phyloP scores from a whole-genome alignment of 2,888 invertebrate genomes.

The Drosophila fulvimacula region DNA sequence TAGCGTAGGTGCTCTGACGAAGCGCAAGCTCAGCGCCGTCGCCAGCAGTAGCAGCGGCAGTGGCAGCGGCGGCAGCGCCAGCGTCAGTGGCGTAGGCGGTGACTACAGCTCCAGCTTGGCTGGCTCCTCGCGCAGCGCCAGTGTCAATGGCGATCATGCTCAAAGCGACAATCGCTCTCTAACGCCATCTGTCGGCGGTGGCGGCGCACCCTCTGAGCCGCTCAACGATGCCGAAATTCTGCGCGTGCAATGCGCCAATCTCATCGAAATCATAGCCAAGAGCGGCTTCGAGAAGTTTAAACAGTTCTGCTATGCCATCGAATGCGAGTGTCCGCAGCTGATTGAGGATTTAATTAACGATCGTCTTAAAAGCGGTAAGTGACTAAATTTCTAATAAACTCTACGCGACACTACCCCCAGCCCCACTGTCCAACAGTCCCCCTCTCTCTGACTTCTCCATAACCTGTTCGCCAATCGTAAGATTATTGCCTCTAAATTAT shows the following conservation, averaged over 20 bases:
- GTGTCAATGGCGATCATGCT: conserved; percentile 81
- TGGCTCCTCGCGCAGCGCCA: conserved; percentile 80
- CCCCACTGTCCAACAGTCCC: neutral
- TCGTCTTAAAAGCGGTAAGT: conserved; percentile 85
- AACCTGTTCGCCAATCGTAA: conserved; percentile 62
- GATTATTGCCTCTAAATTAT: conserved; percentile 71
- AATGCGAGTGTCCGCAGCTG: conserved; percentile 88
- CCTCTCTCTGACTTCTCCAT: no score
- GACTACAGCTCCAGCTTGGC: conserved; percentile 66
- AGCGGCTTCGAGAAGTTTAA: conserved; percentile 87
- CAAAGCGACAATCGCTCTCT: conserved; percentile 82
- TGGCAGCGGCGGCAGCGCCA: conserved; percentile 57
- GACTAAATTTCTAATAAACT: conserved; percentile 25
- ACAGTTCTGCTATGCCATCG: conserved; percentile 87
- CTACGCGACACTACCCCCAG: neutral
- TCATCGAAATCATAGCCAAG: conserved; percentile 88
- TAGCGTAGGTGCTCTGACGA: conserved; percentile 70
- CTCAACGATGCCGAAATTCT: conserved; percentile 82
- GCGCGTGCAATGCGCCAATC: conserved; percentile 86
- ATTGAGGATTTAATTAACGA: conserved; percentile 88
- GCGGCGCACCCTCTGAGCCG: conserved; percentile 43
- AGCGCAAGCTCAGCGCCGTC: conserved; percentile 81
- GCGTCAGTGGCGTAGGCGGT: conserved; percentile 53
- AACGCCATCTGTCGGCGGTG: conserved; percentile 74
- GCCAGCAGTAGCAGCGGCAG: conserved; percentile 74